Percentiles rank a stretch among this genome's conserved stretches.
phyloP scores from a whole-genome alignment of 2,888 invertebrate genomes.

The Philonicus albiceps region DNA sequence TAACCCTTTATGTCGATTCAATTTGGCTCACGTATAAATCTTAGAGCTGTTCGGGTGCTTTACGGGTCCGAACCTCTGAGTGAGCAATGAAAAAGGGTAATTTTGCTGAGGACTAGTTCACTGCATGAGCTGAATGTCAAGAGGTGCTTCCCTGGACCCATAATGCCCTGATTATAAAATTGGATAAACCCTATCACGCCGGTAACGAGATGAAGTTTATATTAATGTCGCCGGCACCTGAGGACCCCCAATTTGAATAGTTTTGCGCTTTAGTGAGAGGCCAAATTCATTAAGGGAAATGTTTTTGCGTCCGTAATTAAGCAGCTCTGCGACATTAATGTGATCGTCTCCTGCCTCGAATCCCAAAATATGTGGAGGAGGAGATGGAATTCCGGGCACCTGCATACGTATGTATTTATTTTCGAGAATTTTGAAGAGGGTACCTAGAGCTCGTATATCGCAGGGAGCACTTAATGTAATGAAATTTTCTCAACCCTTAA shows the following conservation, averaged over 20 bases:
- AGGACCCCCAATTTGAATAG: neutral
- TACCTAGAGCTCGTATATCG: neutral
- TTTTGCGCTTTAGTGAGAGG: neutral
- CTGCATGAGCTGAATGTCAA: conserved; percentile 3
- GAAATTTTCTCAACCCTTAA: neutral
- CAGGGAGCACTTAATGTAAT: neutral
- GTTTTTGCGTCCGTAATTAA: neutral
- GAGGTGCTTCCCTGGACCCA: neutral
- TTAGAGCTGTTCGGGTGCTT: neutral
- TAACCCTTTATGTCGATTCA: conserved; percentile 22
- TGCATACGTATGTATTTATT: neutral
- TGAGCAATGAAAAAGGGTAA: neutral
- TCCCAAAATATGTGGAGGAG: neutral
- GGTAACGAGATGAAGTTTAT: conserved; percentile 14
- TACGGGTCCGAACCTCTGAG: neutral
- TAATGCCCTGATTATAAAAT: conserved; percentile 13
- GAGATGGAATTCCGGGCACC: neutral
- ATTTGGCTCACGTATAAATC: conserved; percentile 25
- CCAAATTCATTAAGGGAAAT: conserved; percentile 4
- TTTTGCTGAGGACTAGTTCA: conserved; percentile 13
- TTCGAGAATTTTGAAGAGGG: neutral
- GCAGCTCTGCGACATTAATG: neutral
- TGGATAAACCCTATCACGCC: neutral
- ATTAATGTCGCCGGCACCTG: neutral
- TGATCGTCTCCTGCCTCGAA: neutral